A percentile compares a stretch with the other conserved stretches of the same genome.
phyloP scores from a whole-genome alignment of 2,888 invertebrate genomes.

The Tubulanus polymorphus region DNA sequence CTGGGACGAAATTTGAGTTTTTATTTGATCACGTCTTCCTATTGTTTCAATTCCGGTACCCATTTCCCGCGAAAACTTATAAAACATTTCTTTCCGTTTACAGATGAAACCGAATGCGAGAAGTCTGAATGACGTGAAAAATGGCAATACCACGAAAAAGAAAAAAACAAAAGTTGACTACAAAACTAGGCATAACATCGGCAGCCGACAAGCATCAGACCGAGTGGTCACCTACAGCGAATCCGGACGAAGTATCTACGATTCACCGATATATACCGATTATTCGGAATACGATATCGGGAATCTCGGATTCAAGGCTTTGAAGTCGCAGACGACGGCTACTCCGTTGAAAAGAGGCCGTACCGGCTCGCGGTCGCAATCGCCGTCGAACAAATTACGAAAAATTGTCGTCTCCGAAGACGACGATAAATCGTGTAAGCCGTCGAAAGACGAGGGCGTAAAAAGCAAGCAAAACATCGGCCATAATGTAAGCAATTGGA shows the following conservation, averaged over 20 bases:
- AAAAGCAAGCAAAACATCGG: too few relatives aligned
- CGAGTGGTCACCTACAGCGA: conserved; percentile 40
- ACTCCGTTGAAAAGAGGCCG: neutral
- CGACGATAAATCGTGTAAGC: neutral
- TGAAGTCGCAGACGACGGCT: too few relatives aligned
- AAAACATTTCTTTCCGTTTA: too few relatives aligned
- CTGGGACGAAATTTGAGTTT: too few relatives aligned
- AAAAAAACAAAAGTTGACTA: conserved; percentile 19
- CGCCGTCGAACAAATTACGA: too few relatives aligned
- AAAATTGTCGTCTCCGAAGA: too few relatives aligned
- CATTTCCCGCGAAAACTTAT: too few relatives aligned
- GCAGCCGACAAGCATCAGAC: conserved; percentile 33
- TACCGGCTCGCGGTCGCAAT: neutral
- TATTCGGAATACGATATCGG: neutral
- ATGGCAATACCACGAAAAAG: neutral
- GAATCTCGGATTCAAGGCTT: neutral
- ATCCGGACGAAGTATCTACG: conserved; percentile 13
- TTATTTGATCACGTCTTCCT: too few relatives aligned
- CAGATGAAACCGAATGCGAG: too few relatives aligned
- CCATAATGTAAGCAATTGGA: too few relatives aligned
- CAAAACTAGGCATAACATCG: conserved; percentile 39
- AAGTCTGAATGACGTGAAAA: neutral
- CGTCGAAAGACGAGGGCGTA: neutral
- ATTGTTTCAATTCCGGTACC: too few relatives aligned
- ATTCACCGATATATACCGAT: neutral